Evolutionary conservation across 2,888 invertebrate genomes (phyloP).

Genomic region (Sesia apiformis): DNA sequence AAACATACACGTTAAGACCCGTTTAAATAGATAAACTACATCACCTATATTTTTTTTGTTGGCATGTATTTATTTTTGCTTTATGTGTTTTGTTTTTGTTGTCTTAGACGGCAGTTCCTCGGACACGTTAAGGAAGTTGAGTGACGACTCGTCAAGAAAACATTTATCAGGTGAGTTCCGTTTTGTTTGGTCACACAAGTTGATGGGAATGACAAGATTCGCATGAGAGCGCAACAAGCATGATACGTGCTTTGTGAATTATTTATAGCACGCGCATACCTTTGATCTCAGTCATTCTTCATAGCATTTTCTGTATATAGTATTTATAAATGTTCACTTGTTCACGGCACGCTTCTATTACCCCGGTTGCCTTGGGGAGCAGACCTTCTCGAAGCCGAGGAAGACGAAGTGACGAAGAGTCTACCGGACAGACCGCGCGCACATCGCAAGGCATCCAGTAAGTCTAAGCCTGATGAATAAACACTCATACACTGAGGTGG

Average conservation of each 20-base stretch:
- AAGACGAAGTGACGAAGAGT: constrained; percentile 68
- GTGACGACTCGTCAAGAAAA: constrained; percentile 71
- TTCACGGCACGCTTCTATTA: constrained; percentile 31
- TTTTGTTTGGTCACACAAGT: constrained; percentile 6
- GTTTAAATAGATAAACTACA: background rate
- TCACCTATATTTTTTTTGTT: constrained; percentile 27
- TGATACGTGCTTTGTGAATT: constrained; percentile 36
- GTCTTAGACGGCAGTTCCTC: constrained; percentile 69
- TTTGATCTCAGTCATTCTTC: constrained; percentile 23
- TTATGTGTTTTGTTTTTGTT: constrained; percentile 67
- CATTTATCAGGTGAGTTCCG: constrained; percentile 66
- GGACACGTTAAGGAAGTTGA: constrained; percentile 64
- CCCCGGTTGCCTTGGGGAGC: constrained; percentile 32
- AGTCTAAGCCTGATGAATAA: constrained; percentile 30
- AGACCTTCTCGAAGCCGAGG: constrained; percentile 76
- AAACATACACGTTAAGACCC: no score
- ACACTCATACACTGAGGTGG: background rate
- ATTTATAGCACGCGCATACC: constrained; percentile 23
- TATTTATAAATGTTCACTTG: constrained; percentile 19
- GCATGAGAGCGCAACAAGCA: constrained; percentile 43
- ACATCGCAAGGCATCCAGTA: constrained; percentile 75
- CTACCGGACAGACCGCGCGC: constrained; percentile 57
- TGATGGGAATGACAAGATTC: constrained; percentile 9
- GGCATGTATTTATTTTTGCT: constrained; percentile 58
- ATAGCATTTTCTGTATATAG: constrained; percentile 17